These are phyloP conservation scores for Drosophila nr. perissopoda DNA, from an alignment of 2,888 invertebrate genomes.

Conservation along the genomic window DNA sequence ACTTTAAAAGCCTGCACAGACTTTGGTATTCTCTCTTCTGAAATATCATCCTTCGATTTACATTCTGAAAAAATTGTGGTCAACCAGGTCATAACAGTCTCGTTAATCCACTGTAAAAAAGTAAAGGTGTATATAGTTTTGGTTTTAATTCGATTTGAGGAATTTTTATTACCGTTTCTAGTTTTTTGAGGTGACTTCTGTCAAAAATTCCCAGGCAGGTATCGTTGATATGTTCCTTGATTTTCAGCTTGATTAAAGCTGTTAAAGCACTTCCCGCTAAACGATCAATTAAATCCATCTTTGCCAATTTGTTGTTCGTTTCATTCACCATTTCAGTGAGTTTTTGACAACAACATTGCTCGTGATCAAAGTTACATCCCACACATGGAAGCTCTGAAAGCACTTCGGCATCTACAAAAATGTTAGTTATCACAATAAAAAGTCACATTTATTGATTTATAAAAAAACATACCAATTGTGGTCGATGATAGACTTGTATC, in stretches of 20 bases:
- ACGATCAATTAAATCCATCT: slow-evolving; percentile 92
- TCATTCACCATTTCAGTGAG: slow-evolving; percentile 89
- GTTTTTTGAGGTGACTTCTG: slow-evolving; percentile 90
- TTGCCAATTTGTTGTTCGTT: slow-evolving; percentile 91
- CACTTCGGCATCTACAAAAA: slow-evolving; percentile 58
- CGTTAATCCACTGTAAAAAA: slow-evolving; percentile 91
- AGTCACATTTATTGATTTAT: background rate
- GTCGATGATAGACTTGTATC: slow-evolving; percentile 73
- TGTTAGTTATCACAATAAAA: background rate
- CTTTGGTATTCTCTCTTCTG: slow-evolving; percentile 84
- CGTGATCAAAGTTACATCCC: slow-evolving; percentile 89
- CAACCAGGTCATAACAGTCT: slow-evolving; percentile 94
- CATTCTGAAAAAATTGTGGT: slow-evolving; percentile 91
- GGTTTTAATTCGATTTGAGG: background rate
- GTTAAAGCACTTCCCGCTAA: slow-evolving; percentile 94
- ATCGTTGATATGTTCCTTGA: slow-evolving; percentile 93
- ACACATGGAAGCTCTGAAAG: slow-evolving; percentile 87
- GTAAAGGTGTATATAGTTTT: background rate
- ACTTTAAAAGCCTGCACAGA: slow-evolving; percentile 89
- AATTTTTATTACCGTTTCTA: slow-evolving; percentile 89
- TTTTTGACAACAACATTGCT: slow-evolving; percentile 87
- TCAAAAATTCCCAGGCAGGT: slow-evolving; percentile 95
- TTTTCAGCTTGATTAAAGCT: slow-evolving; percentile 92
- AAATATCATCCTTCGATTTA: slow-evolving; percentile 86
- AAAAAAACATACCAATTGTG: slow-evolving; percentile 63